These are phyloP conservation scores for Morpho deidamia DNA, from an alignment of 2,888 invertebrate genomes.

Conservation along the genomic window DNA sequence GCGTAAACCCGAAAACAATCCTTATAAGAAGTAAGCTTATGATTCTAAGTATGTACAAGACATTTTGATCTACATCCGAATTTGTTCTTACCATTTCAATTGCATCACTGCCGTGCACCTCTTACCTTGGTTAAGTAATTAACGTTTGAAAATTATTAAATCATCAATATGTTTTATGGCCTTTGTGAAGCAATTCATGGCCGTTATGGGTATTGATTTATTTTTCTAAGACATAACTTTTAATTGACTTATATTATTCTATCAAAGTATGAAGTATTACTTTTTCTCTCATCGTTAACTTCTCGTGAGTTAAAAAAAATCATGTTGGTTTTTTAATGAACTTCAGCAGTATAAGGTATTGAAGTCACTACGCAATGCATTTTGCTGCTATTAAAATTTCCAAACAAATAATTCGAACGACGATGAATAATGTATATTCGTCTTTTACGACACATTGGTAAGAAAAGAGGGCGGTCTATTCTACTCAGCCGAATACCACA, in stretches of 20 bases:
- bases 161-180: slow-evolving; percentile 11
- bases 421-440: too few species aligned
- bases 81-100: slow-evolving; percentile 14
- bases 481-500: too few species aligned
- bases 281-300: too few species aligned
- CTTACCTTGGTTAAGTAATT: slow-evolving; percentile 21
- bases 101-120: slow-evolving; percentile 17
- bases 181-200: slow-evolving; percentile 5
- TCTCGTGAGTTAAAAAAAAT: too few species aligned
- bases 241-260: background rate
- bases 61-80: slow-evolving; percentile 21
- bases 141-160: slow-evolving; percentile 11
- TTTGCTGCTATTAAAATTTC: too few species aligned
- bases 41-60: background rate
- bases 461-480: too few species aligned
- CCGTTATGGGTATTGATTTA: slow-evolving; percentile 3
- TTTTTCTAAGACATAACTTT: background rate
- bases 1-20: slow-evolving; percentile 5
- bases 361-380: too few species aligned
- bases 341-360: too few species aligned
- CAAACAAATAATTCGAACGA: too few species aligned
- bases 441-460: too few species aligned
- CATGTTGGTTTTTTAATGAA: too few species aligned
- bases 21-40: background rate
- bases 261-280: too few species aligned